Evolutionary conservation across 1,140 invertebrate species (phyloP).

Genomic region (Geopemphigus sp.): DNA sequence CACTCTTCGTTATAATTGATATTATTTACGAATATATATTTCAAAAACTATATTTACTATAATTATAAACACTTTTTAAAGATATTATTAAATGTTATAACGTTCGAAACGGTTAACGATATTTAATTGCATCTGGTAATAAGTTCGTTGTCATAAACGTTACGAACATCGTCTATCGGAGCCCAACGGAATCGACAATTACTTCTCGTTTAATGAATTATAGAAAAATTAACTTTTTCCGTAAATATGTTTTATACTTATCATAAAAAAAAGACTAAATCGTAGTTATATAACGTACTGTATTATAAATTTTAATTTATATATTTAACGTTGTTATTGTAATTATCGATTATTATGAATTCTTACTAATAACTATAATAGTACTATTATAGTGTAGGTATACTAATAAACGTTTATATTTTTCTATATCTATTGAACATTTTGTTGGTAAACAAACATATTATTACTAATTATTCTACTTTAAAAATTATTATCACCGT

Average conservation of each 20-base stretch:
- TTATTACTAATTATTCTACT: background rate
- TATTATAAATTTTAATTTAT: background rate
- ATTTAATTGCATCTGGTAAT: background rate
- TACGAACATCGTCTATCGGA: background rate
- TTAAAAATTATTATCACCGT: conserved; percentile 8
- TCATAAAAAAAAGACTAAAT: background rate
- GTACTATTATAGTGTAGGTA: background rate
- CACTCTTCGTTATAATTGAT: too few relatives aligned
- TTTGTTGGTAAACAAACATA: background rate
- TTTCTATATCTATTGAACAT: background rate
- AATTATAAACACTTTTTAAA: background rate
- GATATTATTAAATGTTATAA: background rate
- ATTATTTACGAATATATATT: background rate
- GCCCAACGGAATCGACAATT: background rate
- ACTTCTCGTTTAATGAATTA: background rate
- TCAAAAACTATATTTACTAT: conserved; percentile 3
- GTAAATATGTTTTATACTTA: background rate
- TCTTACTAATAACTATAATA: background rate
- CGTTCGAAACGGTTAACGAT: background rate
- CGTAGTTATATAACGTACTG: background rate
- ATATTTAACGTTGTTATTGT: background rate
- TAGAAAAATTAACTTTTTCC: background rate
- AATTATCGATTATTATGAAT: background rate
- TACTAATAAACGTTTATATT: background rate
- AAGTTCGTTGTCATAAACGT: background rate